Conservation (phyloP, 2,113 vertebrate species). For the Vulpes ferrilata region DNA sequence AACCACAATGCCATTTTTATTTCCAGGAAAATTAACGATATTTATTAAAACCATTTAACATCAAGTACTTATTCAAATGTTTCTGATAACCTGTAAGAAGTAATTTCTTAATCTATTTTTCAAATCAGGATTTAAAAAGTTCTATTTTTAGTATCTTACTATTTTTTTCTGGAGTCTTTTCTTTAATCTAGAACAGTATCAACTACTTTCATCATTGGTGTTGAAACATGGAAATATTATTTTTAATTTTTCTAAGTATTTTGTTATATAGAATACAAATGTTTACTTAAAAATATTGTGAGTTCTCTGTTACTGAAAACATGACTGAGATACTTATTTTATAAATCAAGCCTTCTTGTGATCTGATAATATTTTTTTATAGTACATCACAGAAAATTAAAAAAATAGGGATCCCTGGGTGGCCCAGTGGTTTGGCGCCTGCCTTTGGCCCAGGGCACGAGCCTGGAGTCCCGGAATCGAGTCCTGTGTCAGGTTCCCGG, state of each 20-base stretch:
- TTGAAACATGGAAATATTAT: background rate
- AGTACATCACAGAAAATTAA: constrained; percentile 24
- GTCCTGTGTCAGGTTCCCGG: too few relatives aligned
- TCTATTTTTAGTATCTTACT: background rate
- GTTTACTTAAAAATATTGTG: constrained; percentile 11
- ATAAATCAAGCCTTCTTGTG: constrained; percentile 30
- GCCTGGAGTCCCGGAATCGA: too few relatives aligned
- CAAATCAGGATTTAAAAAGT: background rate
- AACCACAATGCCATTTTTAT: background rate
- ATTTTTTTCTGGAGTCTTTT: background rate
- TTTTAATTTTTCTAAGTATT: background rate
- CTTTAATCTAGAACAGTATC: background rate
- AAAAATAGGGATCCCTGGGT: too few relatives aligned
- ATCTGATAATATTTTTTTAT: background rate
- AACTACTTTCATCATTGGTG: background rate
- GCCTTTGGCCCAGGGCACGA: too few relatives aligned
- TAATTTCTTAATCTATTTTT: background rate
- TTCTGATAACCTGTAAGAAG: background rate
- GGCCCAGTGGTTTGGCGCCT: too few relatives aligned
- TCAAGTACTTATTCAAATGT: background rate
- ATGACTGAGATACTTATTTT: background rate
- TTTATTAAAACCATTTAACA: background rate
- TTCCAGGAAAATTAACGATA: background rate
- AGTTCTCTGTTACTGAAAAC: background rate
- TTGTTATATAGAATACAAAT: background rate